Conservation (phyloP, 92 coral and sea anemone genomes). For the Porites cylindrica region DNA sequence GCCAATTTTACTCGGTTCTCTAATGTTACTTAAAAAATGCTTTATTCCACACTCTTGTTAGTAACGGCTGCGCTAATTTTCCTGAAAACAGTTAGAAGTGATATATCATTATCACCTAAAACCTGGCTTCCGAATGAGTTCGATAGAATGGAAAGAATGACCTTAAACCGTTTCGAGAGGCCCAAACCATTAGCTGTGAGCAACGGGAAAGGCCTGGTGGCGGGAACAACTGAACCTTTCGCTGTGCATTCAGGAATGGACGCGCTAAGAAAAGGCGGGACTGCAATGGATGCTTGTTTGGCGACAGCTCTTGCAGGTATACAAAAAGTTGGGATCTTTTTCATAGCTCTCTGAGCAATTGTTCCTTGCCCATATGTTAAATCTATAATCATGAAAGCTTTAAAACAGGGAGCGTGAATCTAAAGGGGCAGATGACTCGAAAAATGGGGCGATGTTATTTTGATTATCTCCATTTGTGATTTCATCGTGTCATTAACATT, state of each 20-base stretch:
- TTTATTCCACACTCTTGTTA: not conserved
- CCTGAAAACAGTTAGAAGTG: not conserved
- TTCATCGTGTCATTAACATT: too few relatives aligned
- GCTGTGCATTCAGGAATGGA: conserved; percentile 88
- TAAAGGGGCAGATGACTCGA: too few relatives aligned
- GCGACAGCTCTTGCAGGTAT: conserved; percentile 84
- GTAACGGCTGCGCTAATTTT: not conserved
- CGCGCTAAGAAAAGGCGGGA: conserved; percentile 84
- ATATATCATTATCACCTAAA: conserved; percentile 66
- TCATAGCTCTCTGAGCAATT: too few relatives aligned
- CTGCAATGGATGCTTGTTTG: conserved; percentile 88
- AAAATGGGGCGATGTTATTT: too few relatives aligned
- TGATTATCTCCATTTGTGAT: too few relatives aligned
- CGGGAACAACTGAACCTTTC: conserved; percentile 78
- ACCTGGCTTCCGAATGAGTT: conserved; percentile 75
- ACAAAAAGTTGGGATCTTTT: too few relatives aligned
- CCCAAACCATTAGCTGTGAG: conserved; percentile 83
- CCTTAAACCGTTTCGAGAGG: conserved; percentile 38
- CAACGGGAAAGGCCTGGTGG: conserved; percentile 68
- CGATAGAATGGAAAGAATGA: conserved; percentile 62
- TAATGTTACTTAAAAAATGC: not conserved
- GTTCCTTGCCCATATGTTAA: too few relatives aligned
- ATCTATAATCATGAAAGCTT: too few relatives aligned
- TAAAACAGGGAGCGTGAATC: too few relatives aligned
- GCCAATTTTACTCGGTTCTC: too few relatives aligned